phyloP scores from a whole-genome alignment of 1,140 invertebrate species.

The Contarinia nasturtii region DNA sequence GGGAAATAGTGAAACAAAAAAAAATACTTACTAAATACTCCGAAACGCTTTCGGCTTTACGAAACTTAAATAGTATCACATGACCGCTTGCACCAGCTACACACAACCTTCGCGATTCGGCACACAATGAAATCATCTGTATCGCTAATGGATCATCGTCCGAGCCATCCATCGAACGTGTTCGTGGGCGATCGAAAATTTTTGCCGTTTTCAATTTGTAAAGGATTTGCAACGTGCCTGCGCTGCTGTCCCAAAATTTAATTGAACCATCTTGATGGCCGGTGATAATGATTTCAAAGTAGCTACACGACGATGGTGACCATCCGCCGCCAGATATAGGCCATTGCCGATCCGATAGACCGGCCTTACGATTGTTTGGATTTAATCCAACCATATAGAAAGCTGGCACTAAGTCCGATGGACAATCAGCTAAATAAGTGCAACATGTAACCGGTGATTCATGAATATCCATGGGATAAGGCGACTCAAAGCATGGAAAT shows the following conservation, averaged over 20 bases:
- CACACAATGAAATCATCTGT: constrained; percentile 76
- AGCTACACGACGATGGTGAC: constrained; percentile 82
- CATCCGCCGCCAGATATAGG: constrained; percentile 89
- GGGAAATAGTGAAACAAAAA: constrained; percentile 1
- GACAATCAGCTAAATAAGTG: constrained; percentile 92
- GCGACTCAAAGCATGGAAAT: constrained; percentile 98
- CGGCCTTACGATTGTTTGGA: constrained; percentile 44
- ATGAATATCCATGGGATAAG: constrained; percentile 98
- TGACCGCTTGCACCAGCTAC: constrained; percentile 81
- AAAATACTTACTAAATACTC: constrained; percentile 57
- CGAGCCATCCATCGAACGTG: constrained; percentile 29
- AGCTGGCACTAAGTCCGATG: constrained; percentile 84
- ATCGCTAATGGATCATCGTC: constrained; percentile 88
- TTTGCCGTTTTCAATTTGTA: constrained; percentile 97
- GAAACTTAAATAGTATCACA: constrained; percentile 89
- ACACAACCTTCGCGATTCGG: constrained; percentile 73
- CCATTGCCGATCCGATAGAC: constrained; percentile 91
- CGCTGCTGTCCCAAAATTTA: constrained; percentile 95
- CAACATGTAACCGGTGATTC: constrained; percentile 93
- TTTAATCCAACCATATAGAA: constrained; percentile 50
- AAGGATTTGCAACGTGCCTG: constrained; percentile 75
- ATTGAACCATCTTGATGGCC: constrained; percentile 91
- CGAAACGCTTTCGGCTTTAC: constrained; percentile 66
- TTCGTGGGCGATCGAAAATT: constrained; percentile 63
- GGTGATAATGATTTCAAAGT: constrained; percentile 92